Evolutionary conservation across 2,888 invertebrate genomes (phyloP).

Genomic region (Cylloceria caligata): DNA sequence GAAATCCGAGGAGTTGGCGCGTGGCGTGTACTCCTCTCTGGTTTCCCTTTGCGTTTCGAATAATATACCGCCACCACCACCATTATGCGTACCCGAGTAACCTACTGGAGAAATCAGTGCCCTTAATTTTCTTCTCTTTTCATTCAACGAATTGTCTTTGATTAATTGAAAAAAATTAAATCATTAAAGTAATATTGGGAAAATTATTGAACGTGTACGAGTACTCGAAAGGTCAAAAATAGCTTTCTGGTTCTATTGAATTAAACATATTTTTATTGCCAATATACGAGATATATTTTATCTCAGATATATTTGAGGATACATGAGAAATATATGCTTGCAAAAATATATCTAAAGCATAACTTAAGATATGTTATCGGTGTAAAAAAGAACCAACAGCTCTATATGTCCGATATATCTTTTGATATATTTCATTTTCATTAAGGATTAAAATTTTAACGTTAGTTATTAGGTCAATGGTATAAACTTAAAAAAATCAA

Average conservation of each 20-base stretch:
- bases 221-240: not conserved
- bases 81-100: constrained; percentile 64
- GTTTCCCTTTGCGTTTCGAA: constrained; percentile 46
- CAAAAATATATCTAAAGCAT: too few relatives aligned
- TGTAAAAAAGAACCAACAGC: too few relatives aligned
- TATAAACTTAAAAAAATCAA: too few relatives aligned
- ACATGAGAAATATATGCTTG: too few relatives aligned
- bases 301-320: too few relatives aligned
- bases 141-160: not conserved
- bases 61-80: constrained; percentile 40
- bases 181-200: too few relatives aligned
- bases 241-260: not conserved
- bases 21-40: constrained; percentile 55
- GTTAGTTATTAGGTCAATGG: too few relatives aligned
- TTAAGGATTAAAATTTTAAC: too few relatives aligned
- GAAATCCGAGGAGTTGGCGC: constrained; percentile 65
- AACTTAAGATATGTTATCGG: too few relatives aligned
- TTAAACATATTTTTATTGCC: not conserved
- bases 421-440: too few relatives aligned
- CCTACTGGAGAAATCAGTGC: constrained; percentile 54
- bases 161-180: not conserved
- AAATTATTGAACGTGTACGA: not conserved
- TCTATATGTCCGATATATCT: too few relatives aligned
- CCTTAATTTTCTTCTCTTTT: not conserved
- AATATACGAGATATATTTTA: not conserved